Conservation (phyloP, 1,140 invertebrate species). For the Acyrthosiphon pisum region DNA sequence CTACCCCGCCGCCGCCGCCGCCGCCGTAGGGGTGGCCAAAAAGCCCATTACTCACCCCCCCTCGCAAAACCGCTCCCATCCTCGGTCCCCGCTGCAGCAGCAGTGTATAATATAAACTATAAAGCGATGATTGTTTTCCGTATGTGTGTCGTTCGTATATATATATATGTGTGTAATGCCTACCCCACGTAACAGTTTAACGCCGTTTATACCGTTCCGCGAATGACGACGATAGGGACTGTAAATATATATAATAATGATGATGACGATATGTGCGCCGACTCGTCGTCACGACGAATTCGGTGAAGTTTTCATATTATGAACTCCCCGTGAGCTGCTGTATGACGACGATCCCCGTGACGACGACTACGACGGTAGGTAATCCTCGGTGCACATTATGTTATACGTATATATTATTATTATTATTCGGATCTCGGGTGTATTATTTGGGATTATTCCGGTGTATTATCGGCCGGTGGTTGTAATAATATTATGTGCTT, state of each 20-base stretch:
- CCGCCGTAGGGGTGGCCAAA: constrained; percentile 23
- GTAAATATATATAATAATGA: background rate
- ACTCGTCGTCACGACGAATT: background rate
- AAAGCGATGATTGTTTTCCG: constrained; percentile 27
- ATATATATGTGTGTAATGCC: background rate
- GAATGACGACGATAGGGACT: background rate
- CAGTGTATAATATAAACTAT: too few species aligned
- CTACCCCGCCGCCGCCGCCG: too few species aligned
- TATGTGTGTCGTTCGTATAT: background rate
- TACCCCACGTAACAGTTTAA: constrained; percentile 32
- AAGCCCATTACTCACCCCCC: constrained; percentile 38
- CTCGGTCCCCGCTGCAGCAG: too few species aligned
- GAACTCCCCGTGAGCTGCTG: background rate
- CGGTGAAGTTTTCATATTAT: constrained; percentile 33
- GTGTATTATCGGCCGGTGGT: background rate
- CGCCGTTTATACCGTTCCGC: constrained; percentile 28
- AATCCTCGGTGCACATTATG: background rate
- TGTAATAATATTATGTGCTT: background rate
- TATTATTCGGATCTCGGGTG: background rate
- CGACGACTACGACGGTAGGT: background rate
- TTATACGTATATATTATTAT: too few species aligned
- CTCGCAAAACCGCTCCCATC: background rate
- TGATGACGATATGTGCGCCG: background rate
- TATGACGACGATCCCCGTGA: background rate
- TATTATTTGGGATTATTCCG: background rate